phyloP scores from a whole-genome alignment of 2,113 vertebrate genomes.

The Poecilia latipinna region DNA sequence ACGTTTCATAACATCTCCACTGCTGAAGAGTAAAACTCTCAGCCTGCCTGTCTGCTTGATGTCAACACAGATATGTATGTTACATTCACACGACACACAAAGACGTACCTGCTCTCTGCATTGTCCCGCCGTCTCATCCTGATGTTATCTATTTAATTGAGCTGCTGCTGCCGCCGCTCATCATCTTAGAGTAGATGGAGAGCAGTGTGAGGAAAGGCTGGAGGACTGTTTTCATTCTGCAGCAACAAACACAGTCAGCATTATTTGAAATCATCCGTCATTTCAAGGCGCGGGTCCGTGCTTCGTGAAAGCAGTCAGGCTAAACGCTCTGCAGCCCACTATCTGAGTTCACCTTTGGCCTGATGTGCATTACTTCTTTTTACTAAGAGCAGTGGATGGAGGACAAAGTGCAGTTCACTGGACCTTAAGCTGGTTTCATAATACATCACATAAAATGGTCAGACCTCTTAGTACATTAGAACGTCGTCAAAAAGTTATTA shows the following conservation, averaged over 20 bases:
- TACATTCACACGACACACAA: background rate
- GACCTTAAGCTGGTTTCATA: background rate
- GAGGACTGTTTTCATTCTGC: slow-evolving; percentile 2
- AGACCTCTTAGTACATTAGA: too few species aligned
- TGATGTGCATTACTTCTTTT: slow-evolving; percentile 1
- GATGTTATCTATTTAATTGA: slow-evolving; percentile 13
- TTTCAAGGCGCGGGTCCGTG: background rate
- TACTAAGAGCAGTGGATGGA: background rate
- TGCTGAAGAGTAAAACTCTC: slow-evolving; percentile 5
- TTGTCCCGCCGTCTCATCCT: slow-evolving; percentile 8
- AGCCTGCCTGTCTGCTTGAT: background rate
- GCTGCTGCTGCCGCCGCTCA: background rate
- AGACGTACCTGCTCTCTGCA: background rate
- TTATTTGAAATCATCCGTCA: background rate
- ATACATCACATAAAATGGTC: too few species aligned
- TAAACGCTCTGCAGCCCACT: background rate
- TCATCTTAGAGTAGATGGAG: background rate
- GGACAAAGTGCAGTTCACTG: background rate
- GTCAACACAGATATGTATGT: background rate
- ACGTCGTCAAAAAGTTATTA: too few species aligned
- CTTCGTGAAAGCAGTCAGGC: background rate
- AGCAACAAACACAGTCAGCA: slow-evolving; percentile 2
- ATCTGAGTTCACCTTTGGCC: slow-evolving; percentile 1
- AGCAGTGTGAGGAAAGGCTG: background rate
- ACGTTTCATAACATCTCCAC: slow-evolving; percentile 17